Base-by-base conservation (phyloP, 1,140 invertebrate species). In the Tribolium madens region DNA sequence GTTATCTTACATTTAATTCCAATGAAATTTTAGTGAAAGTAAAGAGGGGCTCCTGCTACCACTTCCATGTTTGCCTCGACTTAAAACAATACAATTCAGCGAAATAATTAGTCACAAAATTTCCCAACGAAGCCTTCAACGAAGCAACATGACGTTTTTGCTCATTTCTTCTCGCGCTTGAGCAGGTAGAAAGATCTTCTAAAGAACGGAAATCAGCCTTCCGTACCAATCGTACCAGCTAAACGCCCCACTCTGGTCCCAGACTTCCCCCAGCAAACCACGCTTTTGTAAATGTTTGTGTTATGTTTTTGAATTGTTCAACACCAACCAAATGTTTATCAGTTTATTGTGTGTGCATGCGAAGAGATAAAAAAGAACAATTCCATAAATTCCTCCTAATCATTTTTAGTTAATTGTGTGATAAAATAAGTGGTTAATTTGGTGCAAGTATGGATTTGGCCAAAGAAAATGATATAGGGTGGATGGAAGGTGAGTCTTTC, bases 141-240 rank as follows among this genome's bases (percentile, higher is more conserved):
- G 2, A 42, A 9, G 2, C 36, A n/a, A 42, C 36, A 42, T 42
- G 36, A 4, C 36, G 26, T 31, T 6, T 31, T 6, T 6, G 7
- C 36, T 7, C 48, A 50, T 50, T 50, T 50, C 48, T 42, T 15
- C 48, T 50, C 15, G 46, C 46, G 10, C 10, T 47, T 7, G 1
- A 9, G 36, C 48, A 50, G 48, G 48, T 50, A 50, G 48, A 42
- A 31, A 42, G 36, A 42, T 42, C 9, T 42, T 42, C 68, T 5
- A 46, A 26, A 71, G 68, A 50, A 31, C 68, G 68, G 68, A 71
- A 71, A 71, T 71, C 68, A 36, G 13, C 31, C 21, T 48, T 71
- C 68, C 42, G 71, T 73, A 73, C 71, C 71, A 53, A 53, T 53
- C 71, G 71, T 73, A 73, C 71, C 71, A 73, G 71, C 48, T 52